Evolutionary conservation across 2,113 vertebrate species (phyloP).

Genomic region (Psettodes erumei): DNA sequence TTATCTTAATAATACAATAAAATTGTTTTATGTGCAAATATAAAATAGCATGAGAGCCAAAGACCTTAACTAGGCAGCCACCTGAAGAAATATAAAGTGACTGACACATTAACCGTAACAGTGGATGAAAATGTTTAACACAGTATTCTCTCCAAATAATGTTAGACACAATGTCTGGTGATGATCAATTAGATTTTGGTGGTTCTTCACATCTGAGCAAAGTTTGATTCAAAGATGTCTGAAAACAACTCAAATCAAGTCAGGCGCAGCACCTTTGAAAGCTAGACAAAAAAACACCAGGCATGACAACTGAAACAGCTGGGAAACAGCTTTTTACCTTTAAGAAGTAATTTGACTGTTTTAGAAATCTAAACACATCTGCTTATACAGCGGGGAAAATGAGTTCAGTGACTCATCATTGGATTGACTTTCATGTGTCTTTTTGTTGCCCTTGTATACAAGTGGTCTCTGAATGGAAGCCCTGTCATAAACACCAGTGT

Average conservation of each 20-base stretch:
- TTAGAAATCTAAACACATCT: constrained; percentile 18
- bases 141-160: neutral
- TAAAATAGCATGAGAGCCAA: neutral
- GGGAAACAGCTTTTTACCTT: neutral
- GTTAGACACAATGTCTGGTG: too few relatives aligned
- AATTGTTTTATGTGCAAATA: neutral
- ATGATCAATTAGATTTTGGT: too few relatives aligned
- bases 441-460: constrained; percentile 64
- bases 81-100: neutral
- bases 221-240: neutral
- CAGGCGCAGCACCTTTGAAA: neutral
- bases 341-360: neutral
- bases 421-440: constrained; percentile 24
- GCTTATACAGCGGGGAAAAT: neutral
- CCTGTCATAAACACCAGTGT: constrained; percentile 5
- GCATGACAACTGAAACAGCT: neutral
- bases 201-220: neutral
- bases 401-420: constrained; percentile 38
- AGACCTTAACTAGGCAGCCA: neutral
- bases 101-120: neutral
- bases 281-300: neutral
- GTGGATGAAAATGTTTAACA: neutral
- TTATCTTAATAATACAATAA: neutral
- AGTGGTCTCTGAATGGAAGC: constrained; percentile 41
- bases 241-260: too few relatives aligned